Evolutionary conservation across 2,797 vertebrate genomes (phyloP).

Genomic region (Eleutherodactylus coqui): DNA sequence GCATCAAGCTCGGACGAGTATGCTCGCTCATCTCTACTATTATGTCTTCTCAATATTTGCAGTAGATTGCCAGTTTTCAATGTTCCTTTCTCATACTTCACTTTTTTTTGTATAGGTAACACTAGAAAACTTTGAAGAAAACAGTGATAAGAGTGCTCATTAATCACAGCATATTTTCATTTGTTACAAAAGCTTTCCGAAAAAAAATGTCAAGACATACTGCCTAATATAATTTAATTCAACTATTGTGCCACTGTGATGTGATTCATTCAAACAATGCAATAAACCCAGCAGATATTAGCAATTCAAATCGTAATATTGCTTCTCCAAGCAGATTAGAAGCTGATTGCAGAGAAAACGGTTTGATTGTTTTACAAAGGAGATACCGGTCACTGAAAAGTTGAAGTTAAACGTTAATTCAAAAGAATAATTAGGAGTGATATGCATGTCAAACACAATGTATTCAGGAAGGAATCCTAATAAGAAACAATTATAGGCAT

Average conservation of each 20-base stretch:
- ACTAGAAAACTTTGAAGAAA: not conserved
- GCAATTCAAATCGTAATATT: conserved; percentile 56
- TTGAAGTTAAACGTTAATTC: conserved; percentile 43
- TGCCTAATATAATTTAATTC: conserved; percentile 39
- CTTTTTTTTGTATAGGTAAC: not conserved
- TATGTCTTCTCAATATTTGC: too few relatives aligned
- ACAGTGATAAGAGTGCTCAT: not conserved
- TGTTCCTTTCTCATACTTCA: not conserved
- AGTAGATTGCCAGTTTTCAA: not conserved
- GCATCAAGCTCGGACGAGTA: too few relatives aligned
- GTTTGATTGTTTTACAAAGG: conserved; percentile 58
- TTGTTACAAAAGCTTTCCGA: conserved; percentile 30
- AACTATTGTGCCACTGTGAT: conserved; percentile 50
- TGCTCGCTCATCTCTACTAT: too few relatives aligned
- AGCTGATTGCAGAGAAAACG: conserved; percentile 54
- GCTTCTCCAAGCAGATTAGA: conserved; percentile 57
- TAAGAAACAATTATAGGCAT: conserved; percentile 7
- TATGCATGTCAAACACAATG: conserved; percentile 30
- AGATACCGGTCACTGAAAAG: conserved; percentile 21
- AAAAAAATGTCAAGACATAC: conserved; percentile 32
- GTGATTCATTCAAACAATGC: conserved; percentile 59
- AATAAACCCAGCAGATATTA: conserved; percentile 60
- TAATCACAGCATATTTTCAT: conserved; percentile 37
- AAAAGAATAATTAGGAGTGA: conserved; percentile 56
- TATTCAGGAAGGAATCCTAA: conserved; percentile 14